phyloP scores from a whole-genome alignment of 2,888 invertebrate species.

The Neria commutata region DNA sequence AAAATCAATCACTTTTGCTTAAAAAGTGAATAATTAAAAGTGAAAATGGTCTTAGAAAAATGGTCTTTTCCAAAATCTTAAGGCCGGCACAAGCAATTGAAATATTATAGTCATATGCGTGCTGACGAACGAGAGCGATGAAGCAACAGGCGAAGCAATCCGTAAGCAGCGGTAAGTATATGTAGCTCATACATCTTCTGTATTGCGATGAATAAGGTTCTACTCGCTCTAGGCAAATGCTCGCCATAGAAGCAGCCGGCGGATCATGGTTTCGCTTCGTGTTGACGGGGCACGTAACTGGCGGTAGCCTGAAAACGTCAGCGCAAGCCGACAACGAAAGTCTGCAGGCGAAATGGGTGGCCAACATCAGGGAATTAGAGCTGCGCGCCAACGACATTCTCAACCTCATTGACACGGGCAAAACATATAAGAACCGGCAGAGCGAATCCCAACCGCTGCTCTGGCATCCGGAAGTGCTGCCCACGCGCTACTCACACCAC shows the following conservation, averaged over 20 bases:
- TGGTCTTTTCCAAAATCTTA: no score
- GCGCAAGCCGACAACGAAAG: constrained; percentile 92
- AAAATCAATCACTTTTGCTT: no score
- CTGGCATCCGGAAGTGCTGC: constrained; percentile 78
- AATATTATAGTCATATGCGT: constrained; percentile 93
- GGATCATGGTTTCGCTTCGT: constrained; percentile 94
- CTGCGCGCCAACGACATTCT: constrained; percentile 82
- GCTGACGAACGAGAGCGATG: constrained; percentile 77
- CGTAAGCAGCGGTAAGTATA: constrained; percentile 85
- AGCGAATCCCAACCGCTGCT: constrained; percentile 44
- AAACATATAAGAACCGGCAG: constrained; percentile 56
- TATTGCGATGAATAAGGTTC: no score
- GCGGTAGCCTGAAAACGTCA: constrained; percentile 88
- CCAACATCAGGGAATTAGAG: constrained; percentile 75
- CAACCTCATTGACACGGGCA: constrained; percentile 79
- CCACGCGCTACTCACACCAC: constrained; percentile 71
- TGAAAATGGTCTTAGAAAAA: no score
- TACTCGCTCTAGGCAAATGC: no score
- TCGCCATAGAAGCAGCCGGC: constrained; percentile 86
- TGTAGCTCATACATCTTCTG: no score
- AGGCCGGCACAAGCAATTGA: no score
- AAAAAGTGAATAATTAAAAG: no score
- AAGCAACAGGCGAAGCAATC: constrained; percentile 97
- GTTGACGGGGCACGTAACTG: constrained; percentile 79
- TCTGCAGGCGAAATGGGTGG: constrained; percentile 88